A percentile compares a stretch with the other conserved stretches of the same genome.
Evolutionary conservation across 2,797 vertebrate species (phyloP).

Genomic region (Arctocebus calabarensis): DNA sequence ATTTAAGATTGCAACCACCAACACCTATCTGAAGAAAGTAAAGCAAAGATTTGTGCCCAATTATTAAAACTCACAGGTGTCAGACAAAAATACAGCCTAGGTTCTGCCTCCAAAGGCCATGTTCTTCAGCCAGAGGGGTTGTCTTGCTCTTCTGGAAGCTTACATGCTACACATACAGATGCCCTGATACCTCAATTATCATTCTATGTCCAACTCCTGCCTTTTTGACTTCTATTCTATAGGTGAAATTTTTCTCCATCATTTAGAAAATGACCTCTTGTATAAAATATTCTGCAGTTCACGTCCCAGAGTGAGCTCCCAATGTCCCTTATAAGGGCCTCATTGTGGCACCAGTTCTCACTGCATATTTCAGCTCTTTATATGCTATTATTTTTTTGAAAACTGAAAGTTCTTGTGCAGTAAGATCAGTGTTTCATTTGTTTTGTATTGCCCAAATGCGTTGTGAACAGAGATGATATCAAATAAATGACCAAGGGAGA

Average conservation of each 20-base stretch:
- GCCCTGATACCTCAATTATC: background rate
- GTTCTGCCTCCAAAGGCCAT: background rate
- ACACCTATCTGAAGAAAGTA: background rate
- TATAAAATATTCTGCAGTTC: background rate
- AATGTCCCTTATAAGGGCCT: background rate
- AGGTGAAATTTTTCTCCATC: background rate
- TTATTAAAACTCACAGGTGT: background rate
- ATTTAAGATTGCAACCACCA: background rate
- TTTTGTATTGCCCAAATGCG: background rate
- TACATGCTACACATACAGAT: accelerated
- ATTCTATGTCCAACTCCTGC: background rate
- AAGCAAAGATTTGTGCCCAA: background rate
- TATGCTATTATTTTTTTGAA: background rate
- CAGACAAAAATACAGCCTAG: too few relatives aligned
- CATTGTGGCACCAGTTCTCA: background rate
- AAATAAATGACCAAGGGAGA: background rate
- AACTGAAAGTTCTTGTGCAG: background rate
- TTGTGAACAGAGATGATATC: background rate
- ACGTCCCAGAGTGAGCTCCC: background rate
- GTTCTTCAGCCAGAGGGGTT: background rate
- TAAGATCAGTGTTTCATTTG: background rate
- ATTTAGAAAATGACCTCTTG: background rate
- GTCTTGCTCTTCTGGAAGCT: background rate
- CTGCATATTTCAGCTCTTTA: background rate
- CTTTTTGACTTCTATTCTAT: background rate